Conservation (phyloP, 2,113 vertebrate genomes). For the Spea multiplicata region DNA sequence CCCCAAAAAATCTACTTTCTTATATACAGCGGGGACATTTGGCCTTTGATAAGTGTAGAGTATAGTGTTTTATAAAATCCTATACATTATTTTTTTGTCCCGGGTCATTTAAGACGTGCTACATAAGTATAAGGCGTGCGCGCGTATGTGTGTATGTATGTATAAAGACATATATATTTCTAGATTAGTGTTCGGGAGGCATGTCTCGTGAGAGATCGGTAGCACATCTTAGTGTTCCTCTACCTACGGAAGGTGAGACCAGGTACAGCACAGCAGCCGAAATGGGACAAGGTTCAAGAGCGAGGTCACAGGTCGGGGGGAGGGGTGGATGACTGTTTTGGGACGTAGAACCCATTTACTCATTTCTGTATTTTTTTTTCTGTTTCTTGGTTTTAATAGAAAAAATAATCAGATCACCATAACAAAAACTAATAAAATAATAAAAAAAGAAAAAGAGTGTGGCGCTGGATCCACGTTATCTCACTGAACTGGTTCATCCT, state of each 20-base stretch:
- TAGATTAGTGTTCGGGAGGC: slow-evolving; percentile 33
- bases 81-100: background rate
- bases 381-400: slow-evolving; percentile 70
- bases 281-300: slow-evolving; percentile 15
- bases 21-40: background rate
- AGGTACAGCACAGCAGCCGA: slow-evolving; percentile 27
- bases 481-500: slow-evolving; percentile 84
- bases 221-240: slow-evolving; percentile 24
- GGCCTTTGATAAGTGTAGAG: background rate
- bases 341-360: slow-evolving; percentile 41
- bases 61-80: background rate
- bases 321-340: slow-evolving; percentile 15
- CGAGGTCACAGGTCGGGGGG: slow-evolving; percentile 14
- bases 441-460: slow-evolving; percentile 45
- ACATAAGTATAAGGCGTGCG: background rate
- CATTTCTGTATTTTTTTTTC: slow-evolving; percentile 36
- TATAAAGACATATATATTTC: slow-evolving; percentile 5
- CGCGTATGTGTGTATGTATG: background rate
- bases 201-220: slow-evolving; percentile 29
- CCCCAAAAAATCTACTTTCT: no score
- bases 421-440: slow-evolving; percentile 57
- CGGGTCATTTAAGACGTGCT: background rate
- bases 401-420: slow-evolving; percentile 73
- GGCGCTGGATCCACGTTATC: background rate
- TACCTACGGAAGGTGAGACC: background rate